Percentiles rank a stretch among this genome's conserved stretches.
Evolutionary conservation across 2,113 vertebrate species (phyloP).

Genomic region (Micronisus gabar): DNA sequence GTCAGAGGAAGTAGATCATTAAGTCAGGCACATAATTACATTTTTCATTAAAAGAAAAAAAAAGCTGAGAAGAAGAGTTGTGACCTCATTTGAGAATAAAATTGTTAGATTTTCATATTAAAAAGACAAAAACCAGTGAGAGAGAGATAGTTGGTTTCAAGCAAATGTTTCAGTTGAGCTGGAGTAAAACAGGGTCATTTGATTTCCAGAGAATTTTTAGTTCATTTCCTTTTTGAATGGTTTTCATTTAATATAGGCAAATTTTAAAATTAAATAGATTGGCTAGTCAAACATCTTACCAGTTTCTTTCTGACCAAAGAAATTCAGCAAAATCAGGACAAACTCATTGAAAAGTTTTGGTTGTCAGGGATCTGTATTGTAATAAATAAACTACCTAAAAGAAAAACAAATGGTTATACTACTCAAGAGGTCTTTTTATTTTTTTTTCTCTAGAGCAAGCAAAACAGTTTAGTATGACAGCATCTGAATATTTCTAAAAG

Average conservation of each 20-base stretch:
- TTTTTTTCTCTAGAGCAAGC: not conserved
- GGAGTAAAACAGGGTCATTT: not conserved
- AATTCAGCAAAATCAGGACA: not conserved
- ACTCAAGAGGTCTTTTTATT: fast-evolving
- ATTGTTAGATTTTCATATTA: not conserved
- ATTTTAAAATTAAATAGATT: not conserved
- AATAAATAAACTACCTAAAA: not conserved
- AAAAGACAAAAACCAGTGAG: not conserved
- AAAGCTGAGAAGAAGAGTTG: not conserved
- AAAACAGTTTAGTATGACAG: not conserved
- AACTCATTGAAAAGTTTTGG: not conserved
- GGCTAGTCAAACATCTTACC: not conserved
- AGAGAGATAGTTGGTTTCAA: not conserved
- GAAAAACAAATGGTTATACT: not conserved
- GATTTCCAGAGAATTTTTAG: not conserved
- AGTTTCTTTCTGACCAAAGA: not conserved
- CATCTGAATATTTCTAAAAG: not conserved
- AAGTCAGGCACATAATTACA: not conserved
- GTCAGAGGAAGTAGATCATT: not conserved
- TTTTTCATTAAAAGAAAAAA: not conserved
- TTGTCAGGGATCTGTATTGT: not conserved
- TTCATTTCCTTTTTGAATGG: not conserved
- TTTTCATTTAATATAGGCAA: not conserved
- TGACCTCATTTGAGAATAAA: not conserved
- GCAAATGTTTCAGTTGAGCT: not conserved